phyloP scores from a whole-genome alignment of 2,113 vertebrate genomes.

The Hippocampus zosterae region DNA sequence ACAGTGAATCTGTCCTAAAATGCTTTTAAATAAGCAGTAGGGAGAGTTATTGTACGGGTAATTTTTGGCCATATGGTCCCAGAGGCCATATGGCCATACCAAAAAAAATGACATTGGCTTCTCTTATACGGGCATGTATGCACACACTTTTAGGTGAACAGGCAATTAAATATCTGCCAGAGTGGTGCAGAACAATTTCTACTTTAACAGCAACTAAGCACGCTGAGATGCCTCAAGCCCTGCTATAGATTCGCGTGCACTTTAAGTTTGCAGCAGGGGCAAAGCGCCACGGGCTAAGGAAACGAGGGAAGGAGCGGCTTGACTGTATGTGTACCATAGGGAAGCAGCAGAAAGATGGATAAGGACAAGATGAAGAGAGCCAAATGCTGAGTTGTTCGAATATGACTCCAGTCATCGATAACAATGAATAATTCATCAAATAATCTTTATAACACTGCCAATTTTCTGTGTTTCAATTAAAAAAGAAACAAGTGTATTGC shows the following conservation, averaged over 20 bases:
- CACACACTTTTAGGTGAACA: conserved; percentile 17
- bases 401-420: conserved; percentile 22
- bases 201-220: conserved; percentile 55
- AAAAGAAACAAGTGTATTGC: not conserved
- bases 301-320: not conserved
- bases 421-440: conserved; percentile 34
- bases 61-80: conserved; percentile 19
- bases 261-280: conserved; percentile 21
- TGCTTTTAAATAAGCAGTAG: conserved; percentile 11
- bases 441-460: not conserved
- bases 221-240: conserved; percentile 37
- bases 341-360: conserved; percentile 19
- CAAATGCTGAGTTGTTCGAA: conserved; percentile 18
- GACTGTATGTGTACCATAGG: not conserved
- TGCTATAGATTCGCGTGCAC: conserved; percentile 42
- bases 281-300: conserved; percentile 20
- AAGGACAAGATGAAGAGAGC: conserved; percentile 14
- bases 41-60: not conserved
- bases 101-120: conserved; percentile 8
- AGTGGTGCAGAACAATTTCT: conserved; percentile 45
- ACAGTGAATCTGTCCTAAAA: not conserved
- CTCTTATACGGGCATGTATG: not conserved
- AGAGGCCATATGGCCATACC: conserved; percentile 8
- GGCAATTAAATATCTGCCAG: conserved; percentile 52
- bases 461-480: not conserved